Conservation (phyloP, 2,888 invertebrate genomes). For the Anorthoa munda region DNA sequence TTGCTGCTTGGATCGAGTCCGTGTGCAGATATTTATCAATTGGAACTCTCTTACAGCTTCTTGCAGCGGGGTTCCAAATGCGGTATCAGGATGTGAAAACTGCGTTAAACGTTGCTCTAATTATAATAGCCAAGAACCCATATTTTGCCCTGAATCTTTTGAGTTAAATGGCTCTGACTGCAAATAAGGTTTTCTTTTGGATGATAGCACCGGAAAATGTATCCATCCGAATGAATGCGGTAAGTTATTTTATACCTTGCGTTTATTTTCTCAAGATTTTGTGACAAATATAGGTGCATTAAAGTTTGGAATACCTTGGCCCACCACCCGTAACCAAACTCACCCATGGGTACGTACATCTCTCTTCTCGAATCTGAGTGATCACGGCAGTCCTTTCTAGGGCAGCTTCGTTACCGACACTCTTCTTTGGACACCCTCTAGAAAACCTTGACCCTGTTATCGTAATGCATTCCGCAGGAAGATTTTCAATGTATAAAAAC, state of each 20-base stretch:
- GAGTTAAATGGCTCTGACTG: conserved; percentile 67
- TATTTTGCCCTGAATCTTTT: conserved; percentile 54
- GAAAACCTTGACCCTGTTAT: no score
- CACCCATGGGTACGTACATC: no score
- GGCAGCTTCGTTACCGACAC: no score
- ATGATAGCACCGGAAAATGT: conserved; percentile 56
- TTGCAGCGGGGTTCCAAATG: conserved; percentile 66
- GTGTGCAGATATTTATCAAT: background rate
- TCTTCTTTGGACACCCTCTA: background rate
- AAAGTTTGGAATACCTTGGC: no score
- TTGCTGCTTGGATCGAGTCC: no score
- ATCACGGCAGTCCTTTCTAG: no score
- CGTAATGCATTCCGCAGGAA: no score
- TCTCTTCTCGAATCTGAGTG: background rate
- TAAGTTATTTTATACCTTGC: conserved; percentile 7
- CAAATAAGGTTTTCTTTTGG: conserved; percentile 57
- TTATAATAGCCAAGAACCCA: conserved; percentile 31
- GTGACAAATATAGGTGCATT: no score
- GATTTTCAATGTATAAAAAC: no score
- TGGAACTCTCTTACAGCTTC: conserved; percentile 52
- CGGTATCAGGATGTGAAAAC: conserved; percentile 65
- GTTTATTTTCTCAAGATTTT: no score
- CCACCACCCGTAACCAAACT: no score
- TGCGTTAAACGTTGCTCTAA: conserved; percentile 53
- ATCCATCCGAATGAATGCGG: conserved; percentile 32